Evolutionary conservation across 2,113 vertebrate genomes (phyloP).

Genomic region (Beaufortia kweichowensis): DNA sequence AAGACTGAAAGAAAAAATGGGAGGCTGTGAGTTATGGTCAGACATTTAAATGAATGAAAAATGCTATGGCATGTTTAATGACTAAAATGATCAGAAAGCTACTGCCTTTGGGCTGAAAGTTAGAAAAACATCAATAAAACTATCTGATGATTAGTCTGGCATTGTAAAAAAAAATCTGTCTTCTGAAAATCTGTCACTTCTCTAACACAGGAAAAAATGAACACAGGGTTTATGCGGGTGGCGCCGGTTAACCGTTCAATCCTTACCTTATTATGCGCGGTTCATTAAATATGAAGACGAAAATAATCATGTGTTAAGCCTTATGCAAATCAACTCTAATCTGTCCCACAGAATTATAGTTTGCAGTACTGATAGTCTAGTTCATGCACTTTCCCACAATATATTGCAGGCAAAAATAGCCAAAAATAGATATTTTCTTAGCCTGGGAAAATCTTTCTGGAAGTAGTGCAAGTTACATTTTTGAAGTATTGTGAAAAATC

Average conservation of each 20-base stretch:
- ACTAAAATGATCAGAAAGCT: neutral
- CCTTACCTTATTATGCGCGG: conserved; percentile 45
- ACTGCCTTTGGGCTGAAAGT: conserved; percentile 40
- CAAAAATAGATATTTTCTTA: neutral
- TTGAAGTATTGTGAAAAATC: conserved; percentile 14
- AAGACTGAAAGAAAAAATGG: conserved; percentile 83
- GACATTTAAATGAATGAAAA: neutral
- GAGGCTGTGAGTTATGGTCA: conserved; percentile 37
- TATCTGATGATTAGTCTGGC: conserved; percentile 49
- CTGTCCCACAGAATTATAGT: conserved; percentile 2
- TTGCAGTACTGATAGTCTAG: no score
- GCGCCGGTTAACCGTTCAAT: neutral
- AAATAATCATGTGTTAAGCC: conserved; percentile 13
- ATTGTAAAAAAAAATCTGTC: conserved; percentile 27
- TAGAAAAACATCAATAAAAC: conserved; percentile 31
- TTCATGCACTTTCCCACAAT: neutral
- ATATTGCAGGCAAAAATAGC: neutral
- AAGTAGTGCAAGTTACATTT: neutral
- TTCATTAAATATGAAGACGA: conserved; percentile 21
- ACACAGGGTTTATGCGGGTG: conserved; percentile 2
- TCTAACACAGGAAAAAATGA: conserved; percentile 34
- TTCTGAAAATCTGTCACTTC: conserved; percentile 38
- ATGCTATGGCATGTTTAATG: neutral
- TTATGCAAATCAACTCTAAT: conserved; percentile 32
- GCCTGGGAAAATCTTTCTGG: neutral